Percentiles rank a stretch among this genome's conserved stretches.
phyloP scores from a whole-genome alignment of 2,113 vertebrate genomes.

The Calyptomena viridis region DNA sequence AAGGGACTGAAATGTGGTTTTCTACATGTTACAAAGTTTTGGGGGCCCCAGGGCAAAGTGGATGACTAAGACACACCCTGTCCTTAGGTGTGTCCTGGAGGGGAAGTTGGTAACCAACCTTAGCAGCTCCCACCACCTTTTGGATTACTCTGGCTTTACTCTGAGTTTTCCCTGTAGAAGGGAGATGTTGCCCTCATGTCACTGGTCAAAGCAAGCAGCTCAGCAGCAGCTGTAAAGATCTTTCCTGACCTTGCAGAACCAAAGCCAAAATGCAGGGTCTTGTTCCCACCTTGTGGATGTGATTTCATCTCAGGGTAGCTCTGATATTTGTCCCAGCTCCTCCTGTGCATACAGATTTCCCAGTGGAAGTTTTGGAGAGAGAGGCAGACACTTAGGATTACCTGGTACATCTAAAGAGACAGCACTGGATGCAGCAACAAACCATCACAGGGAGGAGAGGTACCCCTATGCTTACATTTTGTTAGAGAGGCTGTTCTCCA shows the following conservation, averaged over 20 bases:
- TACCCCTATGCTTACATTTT: not conserved
- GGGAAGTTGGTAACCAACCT: not conserved
- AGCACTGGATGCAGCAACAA: not conserved
- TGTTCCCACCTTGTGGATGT: not conserved
- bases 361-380: not conserved
- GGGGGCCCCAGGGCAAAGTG: not conserved
- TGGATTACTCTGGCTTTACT: not conserved
- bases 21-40: not conserved
- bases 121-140: not conserved
- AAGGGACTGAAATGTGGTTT: not conserved
- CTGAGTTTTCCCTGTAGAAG: not conserved
- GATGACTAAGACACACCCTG: not conserved
- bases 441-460: not conserved
- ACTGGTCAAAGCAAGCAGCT: not conserved
- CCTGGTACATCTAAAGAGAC: not conserved
- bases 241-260: not conserved
- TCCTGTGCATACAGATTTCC: not conserved
- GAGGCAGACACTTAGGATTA: not conserved
- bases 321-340: not conserved
- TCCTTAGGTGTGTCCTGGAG: accelerated
- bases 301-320: not conserved
- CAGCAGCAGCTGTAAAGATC: not conserved
- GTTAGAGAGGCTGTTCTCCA: not conserved
- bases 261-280: not conserved
- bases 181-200: not conserved